Evolutionary conservation across 2,113 vertebrate species (phyloP), one percentile per base, ranked within the genome.

Genomic region (Epinephelus cyanopodus): DNA sequence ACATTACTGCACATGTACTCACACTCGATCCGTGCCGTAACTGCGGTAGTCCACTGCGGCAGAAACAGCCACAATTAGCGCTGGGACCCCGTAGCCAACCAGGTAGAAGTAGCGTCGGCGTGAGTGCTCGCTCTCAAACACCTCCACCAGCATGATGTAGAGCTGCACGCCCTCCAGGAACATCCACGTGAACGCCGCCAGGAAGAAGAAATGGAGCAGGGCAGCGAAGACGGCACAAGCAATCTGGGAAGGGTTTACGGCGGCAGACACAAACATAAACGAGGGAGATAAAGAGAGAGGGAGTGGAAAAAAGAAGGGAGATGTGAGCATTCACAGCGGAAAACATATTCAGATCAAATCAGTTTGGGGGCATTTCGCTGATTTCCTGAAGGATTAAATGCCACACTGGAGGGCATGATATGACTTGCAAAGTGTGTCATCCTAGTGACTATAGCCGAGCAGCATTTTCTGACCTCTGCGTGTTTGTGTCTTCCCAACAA

Each of bases 121-220:
- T 0, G 98, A 99, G 85, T 98, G 98, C 70, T 99, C 98, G 0
- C 98, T 99, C 94, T 99, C 98, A 0, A 99, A 99, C 82, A 99
- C 98, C 90, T 99, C 98, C 93, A 99, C 98, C 93, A 99, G 94
- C 98, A 99, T 98, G 90, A 99, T 98, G 92, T 99, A 99, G 53
- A 99, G 97, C 93, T 99, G 98, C 63, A 99, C 98, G 0, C 98
- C 98, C 84, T 99, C 98, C 92, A 99, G 94, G 91, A 99, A 98
- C 98, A 99, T 99, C 98, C 98, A 99, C 0, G 98, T 99, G 95
- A 99, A 99, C 27, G 98, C 98, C 1, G 98, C 97, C 95, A 99
- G 92, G 93, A 99, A 99, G 95, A 99, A 99, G 96, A 99, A 99
- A 87, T 99, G 98, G 53, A 99, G 95, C 76, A 99, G 95, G 37